phyloP scores from a whole-genome alignment of 2,888 invertebrate species.

The Drosophila anomalata region DNA sequence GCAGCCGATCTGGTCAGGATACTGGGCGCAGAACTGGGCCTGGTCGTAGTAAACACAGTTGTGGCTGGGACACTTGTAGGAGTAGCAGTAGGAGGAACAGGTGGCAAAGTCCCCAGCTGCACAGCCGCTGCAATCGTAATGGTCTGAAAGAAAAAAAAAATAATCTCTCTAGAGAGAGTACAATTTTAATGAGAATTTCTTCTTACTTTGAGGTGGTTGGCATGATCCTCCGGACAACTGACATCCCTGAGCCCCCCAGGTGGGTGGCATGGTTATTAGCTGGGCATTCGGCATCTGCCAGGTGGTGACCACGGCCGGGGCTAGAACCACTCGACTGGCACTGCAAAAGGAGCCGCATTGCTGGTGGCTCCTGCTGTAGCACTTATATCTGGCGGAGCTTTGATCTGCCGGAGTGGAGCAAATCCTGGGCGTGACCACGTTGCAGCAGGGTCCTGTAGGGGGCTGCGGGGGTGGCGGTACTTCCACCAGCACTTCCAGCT shows the following conservation, averaged over 20 bases:
- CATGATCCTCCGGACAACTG: slow-evolving; percentile 28
- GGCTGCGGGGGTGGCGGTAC: background rate
- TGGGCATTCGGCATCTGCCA: slow-evolving; percentile 39
- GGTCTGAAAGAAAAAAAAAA: slow-evolving; percentile 34
- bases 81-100: slow-evolving; percentile 73
- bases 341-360: slow-evolving; percentile 75
- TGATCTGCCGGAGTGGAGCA: slow-evolving; percentile 51
- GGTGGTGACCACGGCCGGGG: slow-evolving; percentile 38
- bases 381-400: slow-evolving; percentile 57
- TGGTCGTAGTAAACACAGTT: slow-evolving; percentile 70
- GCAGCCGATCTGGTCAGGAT: slow-evolving; percentile 58
- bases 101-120: slow-evolving; percentile 18
- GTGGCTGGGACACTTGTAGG: slow-evolving; percentile 57
- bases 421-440: slow-evolving; percentile 69
- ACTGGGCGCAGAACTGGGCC: slow-evolving; percentile 59
- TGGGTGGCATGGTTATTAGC: slow-evolving; percentile 62
- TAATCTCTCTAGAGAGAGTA: background rate
- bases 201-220: slow-evolving; percentile 43
- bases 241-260: slow-evolving; percentile 45
- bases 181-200: background rate
- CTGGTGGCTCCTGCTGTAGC: slow-evolving; percentile 63
- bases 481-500: slow-evolving; percentile 19
- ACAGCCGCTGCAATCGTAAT: slow-evolving; percentile 77
- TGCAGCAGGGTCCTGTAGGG: slow-evolving; percentile 62
- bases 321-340: slow-evolving; percentile 65